A percentile compares a stretch with the other conserved stretches of the same genome.
Evolutionary conservation across 2,888 invertebrate genomes (phyloP).

Genomic region (Saturnia pavonia): DNA sequence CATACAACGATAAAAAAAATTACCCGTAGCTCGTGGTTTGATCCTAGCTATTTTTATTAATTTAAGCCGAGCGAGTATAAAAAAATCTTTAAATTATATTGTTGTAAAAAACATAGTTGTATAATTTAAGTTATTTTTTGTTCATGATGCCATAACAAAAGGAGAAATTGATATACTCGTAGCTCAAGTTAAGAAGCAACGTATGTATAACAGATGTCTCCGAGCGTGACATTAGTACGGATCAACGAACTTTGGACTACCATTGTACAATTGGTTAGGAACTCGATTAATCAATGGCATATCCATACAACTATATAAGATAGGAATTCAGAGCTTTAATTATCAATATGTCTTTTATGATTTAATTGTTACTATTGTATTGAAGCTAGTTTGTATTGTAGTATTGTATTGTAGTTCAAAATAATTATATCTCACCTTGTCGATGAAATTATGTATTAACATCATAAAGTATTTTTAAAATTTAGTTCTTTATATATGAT

Average conservation of each 20-base stretch:
- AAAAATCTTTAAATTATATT: too few species aligned
- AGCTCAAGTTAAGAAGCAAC: not conserved
- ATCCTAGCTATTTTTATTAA: too few species aligned
- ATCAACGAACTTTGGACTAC: constrained; percentile 21
- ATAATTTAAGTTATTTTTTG: not conserved
- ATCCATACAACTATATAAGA: not conserved
- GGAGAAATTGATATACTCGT: not conserved
- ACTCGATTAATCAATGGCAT: constrained; percentile 9
- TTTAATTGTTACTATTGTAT: not conserved
- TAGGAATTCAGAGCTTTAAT: not conserved
- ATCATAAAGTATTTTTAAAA: too few species aligned
- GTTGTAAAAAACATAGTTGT: not conserved
- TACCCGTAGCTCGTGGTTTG: too few species aligned
- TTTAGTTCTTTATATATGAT: too few species aligned
- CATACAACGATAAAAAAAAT: too few species aligned
- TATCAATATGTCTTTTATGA: too few species aligned
- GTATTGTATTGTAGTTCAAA: too few species aligned
- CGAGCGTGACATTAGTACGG: constrained; percentile 1
- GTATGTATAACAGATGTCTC: not conserved
- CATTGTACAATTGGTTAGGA: constrained; percentile 17
- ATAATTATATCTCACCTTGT: too few species aligned
- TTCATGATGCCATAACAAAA: not conserved
- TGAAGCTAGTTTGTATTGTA: not conserved
- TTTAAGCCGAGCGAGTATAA: too few species aligned
- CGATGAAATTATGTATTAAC: too few species aligned